Conservation (phyloP, 2,888 invertebrate species). For the Ormyrus rosae region DNA sequence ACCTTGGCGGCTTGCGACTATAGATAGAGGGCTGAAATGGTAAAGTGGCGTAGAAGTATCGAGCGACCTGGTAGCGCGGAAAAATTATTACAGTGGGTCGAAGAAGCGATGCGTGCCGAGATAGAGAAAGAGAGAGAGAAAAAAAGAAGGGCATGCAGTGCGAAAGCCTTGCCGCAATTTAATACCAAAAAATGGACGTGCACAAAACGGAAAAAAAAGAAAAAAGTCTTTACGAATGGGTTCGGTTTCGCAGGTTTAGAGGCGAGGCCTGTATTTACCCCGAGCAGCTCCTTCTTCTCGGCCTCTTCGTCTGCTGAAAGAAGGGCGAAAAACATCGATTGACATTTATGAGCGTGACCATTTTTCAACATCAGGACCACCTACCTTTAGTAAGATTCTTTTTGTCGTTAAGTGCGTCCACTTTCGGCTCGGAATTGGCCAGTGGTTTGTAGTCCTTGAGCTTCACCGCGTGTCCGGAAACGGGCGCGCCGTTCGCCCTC, state of each 20-base stretch:
- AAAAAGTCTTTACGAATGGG: slow-evolving; percentile 75
- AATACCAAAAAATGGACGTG: slow-evolving; percentile 53
- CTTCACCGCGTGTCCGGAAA: slow-evolving; percentile 60
- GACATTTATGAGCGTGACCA: background rate
- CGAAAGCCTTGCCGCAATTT: slow-evolving; percentile 61
- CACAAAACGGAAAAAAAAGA: slow-evolving; percentile 62
- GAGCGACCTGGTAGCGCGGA: too few relatives aligned
- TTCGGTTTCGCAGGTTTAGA: slow-evolving; percentile 75
- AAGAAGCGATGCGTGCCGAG: too few relatives aligned
- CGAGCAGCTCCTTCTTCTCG: slow-evolving; percentile 74
- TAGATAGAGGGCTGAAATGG: background rate
- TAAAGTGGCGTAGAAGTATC: too few relatives aligned
- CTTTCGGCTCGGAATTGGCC: slow-evolving; percentile 67
- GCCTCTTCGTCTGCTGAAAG: slow-evolving; percentile 72
- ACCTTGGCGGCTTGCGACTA: too few relatives aligned
- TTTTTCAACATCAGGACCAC: slow-evolving; percentile 28
- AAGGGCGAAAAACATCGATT: slow-evolving; percentile 13
- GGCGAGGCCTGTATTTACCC: slow-evolving; percentile 75
- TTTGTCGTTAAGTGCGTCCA: slow-evolving; percentile 68
- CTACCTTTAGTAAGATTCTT: slow-evolving; percentile 71
- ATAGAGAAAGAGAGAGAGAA: too few relatives aligned
- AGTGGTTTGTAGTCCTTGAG: slow-evolving; percentile 72
- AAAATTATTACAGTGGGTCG: too few relatives aligned
- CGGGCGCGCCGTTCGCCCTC: slow-evolving; percentile 73
- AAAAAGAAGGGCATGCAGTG: slow-evolving; percentile 53